Evolutionary conservation across 2,797 vertebrate species (phyloP), one percentile per base, ranked within the genome.

Genomic region (Gymnocypris eckloni): DNA sequence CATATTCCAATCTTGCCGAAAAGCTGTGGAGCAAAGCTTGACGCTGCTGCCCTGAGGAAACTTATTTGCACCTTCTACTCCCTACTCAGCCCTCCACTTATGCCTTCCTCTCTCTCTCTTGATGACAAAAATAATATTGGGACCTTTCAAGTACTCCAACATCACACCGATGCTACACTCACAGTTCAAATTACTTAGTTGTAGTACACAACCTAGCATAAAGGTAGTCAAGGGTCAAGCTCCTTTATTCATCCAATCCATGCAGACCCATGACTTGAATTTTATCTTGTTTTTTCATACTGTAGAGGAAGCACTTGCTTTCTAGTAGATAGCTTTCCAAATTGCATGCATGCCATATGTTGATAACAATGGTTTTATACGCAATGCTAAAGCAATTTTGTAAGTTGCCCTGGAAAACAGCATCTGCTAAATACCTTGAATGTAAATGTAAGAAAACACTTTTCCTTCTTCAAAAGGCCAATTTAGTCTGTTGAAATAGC

Each of bases 71-170:
- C 59, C 61, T 67, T 61, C 45, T 80, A 50, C 43, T 79, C 54
- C 54, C 20, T 61, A 11, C 39, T 67, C 79, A 52, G 37, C 61
- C 45, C 25, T 50, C 79, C 61, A 67, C 79, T 61, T 52, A 67
- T 18, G 11, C 18, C 13, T 66, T 79, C n/a, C n/a, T 28, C n/a
- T 25, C 56, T 10, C 8, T 70, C 25, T 59, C 50, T 18, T 50
- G 22, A 59, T 61, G 54, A 61, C 22, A 69, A 80, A 66, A 80
- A 69, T 69, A 81, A 69, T 64, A 66, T 22, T 67, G 3, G 69
- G 79, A 69, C 52, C 61, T 48, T 80, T 9, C 61, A 80, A 67
- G 61, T 28, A 79, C 78, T 79, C 78, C 59, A 59, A 80, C 61
- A 50, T n/a, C 28, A 50, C 16, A 80, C 25, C 1, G 1, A 10